A percentile compares a stretch with the other conserved stretches of the same genome.
Evolutionary conservation across 2,888 invertebrate genomes (phyloP).

Genomic region (Muschampia plurimacula): DNA sequence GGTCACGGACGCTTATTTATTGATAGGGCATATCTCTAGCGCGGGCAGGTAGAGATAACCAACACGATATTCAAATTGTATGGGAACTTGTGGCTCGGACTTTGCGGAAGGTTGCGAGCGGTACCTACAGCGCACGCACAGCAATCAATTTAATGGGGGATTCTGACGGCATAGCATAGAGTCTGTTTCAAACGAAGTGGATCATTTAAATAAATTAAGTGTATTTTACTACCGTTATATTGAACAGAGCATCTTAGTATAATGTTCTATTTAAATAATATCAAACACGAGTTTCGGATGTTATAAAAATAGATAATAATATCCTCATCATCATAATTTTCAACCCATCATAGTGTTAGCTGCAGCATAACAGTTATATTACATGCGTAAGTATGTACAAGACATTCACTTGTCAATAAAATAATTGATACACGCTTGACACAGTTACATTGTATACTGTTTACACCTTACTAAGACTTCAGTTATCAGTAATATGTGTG

Average conservation of each 20-base stretch:
- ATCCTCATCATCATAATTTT: background rate
- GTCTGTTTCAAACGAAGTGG: slow-evolving; percentile 10
- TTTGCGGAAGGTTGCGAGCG: slow-evolving; percentile 31
- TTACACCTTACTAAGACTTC: slow-evolving; percentile 20
- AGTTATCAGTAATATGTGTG: slow-evolving; percentile 34
- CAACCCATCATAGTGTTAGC: background rate
- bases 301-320: background rate
- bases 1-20: slow-evolving; percentile 36
- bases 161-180: slow-evolving; percentile 26
- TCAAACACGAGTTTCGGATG: background rate
- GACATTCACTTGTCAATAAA: slow-evolving; percentile 18
- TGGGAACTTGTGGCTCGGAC: slow-evolving; percentile 23
- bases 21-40: slow-evolving; percentile 33
- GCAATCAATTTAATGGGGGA: slow-evolving; percentile 38
- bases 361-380: too few species aligned
- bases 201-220: slow-evolving; percentile 26
- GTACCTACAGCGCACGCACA: slow-evolving; percentile 32
- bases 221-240: slow-evolving; percentile 10
- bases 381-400: slow-evolving; percentile 3
- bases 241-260: background rate
- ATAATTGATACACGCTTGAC: slow-evolving; percentile 16
- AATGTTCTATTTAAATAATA: background rate
- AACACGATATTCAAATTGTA: slow-evolving; percentile 40
- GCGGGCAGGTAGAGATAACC: slow-evolving; percentile 31
- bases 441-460: slow-evolving; percentile 24